Conservation (phyloP, 2,888 invertebrate species). For the Athalia cordata region DNA sequence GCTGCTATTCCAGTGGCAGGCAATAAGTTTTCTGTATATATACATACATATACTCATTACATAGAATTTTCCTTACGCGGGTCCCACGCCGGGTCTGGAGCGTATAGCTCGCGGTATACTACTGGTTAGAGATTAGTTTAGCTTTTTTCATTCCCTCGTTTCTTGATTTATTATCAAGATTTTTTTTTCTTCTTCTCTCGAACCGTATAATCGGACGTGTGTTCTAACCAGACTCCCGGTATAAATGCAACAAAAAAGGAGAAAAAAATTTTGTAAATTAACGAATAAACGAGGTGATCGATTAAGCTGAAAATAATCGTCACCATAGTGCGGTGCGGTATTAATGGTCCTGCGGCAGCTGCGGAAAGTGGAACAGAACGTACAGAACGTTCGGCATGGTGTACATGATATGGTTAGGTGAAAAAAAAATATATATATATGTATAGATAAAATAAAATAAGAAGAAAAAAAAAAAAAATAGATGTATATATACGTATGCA, state of each 20-base stretch:
- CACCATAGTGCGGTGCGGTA: not conserved
- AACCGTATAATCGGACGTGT: no score
- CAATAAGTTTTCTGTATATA: conserved; percentile 14
- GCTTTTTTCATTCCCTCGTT: not conserved
- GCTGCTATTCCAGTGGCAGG: not conserved
- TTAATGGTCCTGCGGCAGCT: conserved; percentile 17
- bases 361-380: conserved; percentile 36
- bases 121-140: not conserved
- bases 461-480: not conserved
- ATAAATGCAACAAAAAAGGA: no score
- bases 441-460: not conserved
- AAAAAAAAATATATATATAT: not conserved
- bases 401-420: not conserved
- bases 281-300: no score
- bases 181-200: not conserved
- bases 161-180: not conserved
- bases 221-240: no score
- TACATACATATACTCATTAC: not conserved
- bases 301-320: no score
- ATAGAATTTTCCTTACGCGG: not conserved
- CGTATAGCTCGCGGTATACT: not conserved
- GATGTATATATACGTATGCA: not conserved
- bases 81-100: not conserved
- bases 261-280: no score
- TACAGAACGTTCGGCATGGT: not conserved